These are phyloP conservation scores for Colinus virginianus DNA, from an alignment of 2,113 vertebrate genomes.

Conservation along the genomic window DNA sequence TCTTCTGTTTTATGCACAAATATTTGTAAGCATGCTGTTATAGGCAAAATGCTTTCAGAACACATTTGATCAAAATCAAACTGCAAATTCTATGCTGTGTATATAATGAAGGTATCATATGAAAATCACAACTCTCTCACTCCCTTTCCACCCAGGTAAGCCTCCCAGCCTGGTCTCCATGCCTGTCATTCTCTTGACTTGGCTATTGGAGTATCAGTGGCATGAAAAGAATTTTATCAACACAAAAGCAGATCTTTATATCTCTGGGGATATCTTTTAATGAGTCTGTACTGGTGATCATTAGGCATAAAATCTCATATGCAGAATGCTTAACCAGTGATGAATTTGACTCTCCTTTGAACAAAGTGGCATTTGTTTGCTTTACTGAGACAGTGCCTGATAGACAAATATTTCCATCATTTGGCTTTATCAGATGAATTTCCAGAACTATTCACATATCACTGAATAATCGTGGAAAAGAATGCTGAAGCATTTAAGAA, in stretches of 20 bases:
- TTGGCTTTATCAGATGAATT: slow-evolving; percentile 20
- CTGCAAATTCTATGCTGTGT: not conserved
- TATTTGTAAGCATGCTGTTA: not conserved
- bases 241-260: slow-evolving; percentile 23
- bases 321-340: slow-evolving; percentile 14
- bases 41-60: not conserved
- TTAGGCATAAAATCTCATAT: not conserved
- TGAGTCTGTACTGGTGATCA: slow-evolving; percentile 27
- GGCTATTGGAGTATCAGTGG: slow-evolving; percentile 17
- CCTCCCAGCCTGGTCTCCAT: not conserved
- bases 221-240: slow-evolving; percentile 72
- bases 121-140: not conserved
- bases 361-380: slow-evolving; percentile 31
- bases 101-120: not conserved
- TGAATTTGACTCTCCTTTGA: slow-evolving; percentile 38
- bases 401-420: slow-evolving; percentile 37
- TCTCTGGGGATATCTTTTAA: slow-evolving; percentile 38
- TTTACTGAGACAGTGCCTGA: slow-evolving; percentile 12
- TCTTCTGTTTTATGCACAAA: not conserved
- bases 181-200: not conserved
- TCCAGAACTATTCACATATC: slow-evolving; percentile 28
- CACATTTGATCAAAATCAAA: not conserved
- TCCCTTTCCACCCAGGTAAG: not conserved
- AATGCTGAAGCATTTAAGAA: slow-evolving; percentile 2
- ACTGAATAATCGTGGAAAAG: slow-evolving; percentile 21